Evolutionary conservation across 2,797 vertebrate species (phyloP), one percentile per base, ranked within the genome.

Genomic region (Chloroceryle inda): DNA sequence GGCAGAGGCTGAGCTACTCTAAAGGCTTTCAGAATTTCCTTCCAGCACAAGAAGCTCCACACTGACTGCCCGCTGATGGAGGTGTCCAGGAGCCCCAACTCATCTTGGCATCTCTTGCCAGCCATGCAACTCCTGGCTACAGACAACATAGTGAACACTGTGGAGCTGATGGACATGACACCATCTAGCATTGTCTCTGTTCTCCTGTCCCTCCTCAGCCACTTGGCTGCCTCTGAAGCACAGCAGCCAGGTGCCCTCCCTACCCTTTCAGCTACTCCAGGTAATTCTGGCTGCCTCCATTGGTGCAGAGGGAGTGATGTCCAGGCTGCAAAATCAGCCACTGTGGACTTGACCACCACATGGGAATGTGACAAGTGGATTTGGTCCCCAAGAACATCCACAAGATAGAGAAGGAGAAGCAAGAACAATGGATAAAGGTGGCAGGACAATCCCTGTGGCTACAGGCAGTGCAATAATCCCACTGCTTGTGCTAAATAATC

Each of bases 351-450:
- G 19, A 59, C 23, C 24, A 11, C 1, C 2, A 47, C 38, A 37
- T 0, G 1, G 64, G 38, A 75, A 55, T 0, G 2, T 0, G 5
- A 37, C 1, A 5, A 77, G 73, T 0, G 0, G 53, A 35, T 53
- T 35, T 55, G 44, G 24, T 68, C 26, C 58, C 2, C 1, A 33
- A 64, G 74, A 86, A 24, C 17, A 26, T 38, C 44, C 66, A 20
- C n/a, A n/a, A 79, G 72, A 84, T 66, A 73, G 67, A 45, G 42
- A 83, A 61, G 16, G 35, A 35, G 35, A 35, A 35, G 35, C 5
- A 31, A 50, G 79, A 71, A 59, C 56, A 85, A 19, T 0, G 5
- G 59, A 45, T 29, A 56, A 72, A 80, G 69, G 50, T 29, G 16
- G 33, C 27, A 78, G 59, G 59, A 94, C 61, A 44, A 47, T 27